These are phyloP conservation scores for Mormyrus iriodes DNA, from an alignment of 2,113 vertebrate genomes.

Conservation along the genomic window DNA sequence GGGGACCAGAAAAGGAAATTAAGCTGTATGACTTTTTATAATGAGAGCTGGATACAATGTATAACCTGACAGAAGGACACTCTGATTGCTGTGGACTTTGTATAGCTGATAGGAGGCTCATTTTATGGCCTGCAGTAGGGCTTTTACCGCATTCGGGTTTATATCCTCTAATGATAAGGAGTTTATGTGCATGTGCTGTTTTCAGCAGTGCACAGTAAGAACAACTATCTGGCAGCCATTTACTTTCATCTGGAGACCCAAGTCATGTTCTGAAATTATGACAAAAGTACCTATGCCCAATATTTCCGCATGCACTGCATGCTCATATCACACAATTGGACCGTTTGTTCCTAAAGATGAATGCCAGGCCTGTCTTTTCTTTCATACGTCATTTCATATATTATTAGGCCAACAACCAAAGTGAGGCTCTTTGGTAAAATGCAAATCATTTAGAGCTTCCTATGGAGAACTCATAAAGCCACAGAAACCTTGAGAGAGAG, in stretches of 20 bases:
- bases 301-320: neutral
- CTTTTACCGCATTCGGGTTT: neutral
- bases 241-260: neutral
- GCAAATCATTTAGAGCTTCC: neutral
- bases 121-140: neutral
- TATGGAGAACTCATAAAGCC: neutral
- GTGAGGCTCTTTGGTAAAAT: neutral
- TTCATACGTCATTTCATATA: neutral
- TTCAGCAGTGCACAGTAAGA: neutral
- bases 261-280: neutral
- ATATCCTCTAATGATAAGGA: neutral
- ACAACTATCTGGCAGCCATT: neutral
- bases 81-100: neutral
- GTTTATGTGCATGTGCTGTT: neutral
- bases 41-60: neutral
- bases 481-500: neutral
- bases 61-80: neutral
- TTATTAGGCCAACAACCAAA: neutral
- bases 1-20: neutral
- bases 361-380: neutral
- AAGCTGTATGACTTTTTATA: neutral
- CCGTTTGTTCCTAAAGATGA: neutral
- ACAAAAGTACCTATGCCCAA: neutral
- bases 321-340: neutral
- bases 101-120: neutral